Base-by-base conservation (phyloP, 2,113 vertebrate genomes). In the Indicator maculatus region DNA sequence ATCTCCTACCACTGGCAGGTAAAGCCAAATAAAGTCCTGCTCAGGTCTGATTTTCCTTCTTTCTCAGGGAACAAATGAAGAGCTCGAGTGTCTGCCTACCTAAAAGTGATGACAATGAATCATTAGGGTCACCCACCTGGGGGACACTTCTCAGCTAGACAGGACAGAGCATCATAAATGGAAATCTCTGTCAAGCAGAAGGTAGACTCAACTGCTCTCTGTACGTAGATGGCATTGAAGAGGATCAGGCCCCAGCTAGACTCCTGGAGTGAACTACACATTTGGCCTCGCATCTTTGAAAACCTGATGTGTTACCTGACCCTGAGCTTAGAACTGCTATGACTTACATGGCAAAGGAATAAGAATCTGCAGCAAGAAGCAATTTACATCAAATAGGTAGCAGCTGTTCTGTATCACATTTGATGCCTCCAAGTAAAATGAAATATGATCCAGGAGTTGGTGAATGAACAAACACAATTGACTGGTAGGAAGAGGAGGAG, bases 381-480 rank as follows among this genome's bases (percentile, higher is more conserved):
- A 88, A 95, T 96, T 95, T 91, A 60, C 64, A 81, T 72, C 38
- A 94, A 96, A 93, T 89, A 84, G 66, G 67, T 89, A 88, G 63
- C 47, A 93, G 60, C 67, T 92, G 89, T 83, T 94, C 81, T 83
- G 61, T 83, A 88, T 31, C 69, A 69, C 58, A 94, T 93, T 77
- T 91, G 77, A 88, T 86, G 71, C 20, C 53, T 67, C 67, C 86
- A 95, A 96, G 93, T 77, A 95, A 91, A 95, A 92, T 91, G 66
- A 97, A 96, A 93, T 94, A 96, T 72, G 88, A 96, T 95, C 63
- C 50, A 80, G 76, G 82, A 96, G 47, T 50, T 72, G 78, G 88
- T 92, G 93, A 96, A 39, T 96, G 93, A 95, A 91, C 92, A 96
- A 97, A 96, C 70, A 86, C 76, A 91, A 94, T 53, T 92, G 88